These are phyloP conservation scores for Dendrocincla tyrannina DNA, from an alignment of 2,797 vertebrate species.

Conservation along the genomic window DNA sequence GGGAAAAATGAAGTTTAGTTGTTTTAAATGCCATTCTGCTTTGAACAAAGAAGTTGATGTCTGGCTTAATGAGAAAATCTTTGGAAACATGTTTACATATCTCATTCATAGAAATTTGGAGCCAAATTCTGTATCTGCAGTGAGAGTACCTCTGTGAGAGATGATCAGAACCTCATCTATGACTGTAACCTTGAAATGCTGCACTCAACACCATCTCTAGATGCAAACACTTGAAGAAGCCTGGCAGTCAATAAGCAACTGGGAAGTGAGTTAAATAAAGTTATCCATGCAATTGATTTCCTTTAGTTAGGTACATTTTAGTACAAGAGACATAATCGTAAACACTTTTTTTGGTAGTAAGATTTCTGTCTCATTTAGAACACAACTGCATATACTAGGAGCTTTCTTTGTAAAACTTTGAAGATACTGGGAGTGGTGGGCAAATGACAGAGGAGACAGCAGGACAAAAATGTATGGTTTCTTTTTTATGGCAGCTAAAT, in stretches of 20 bases:
- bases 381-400: neutral
- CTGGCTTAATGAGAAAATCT: neutral
- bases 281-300: neutral
- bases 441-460: neutral
- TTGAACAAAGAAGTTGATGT: neutral
- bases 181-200: neutral
- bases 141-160: neutral
- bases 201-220: neutral
- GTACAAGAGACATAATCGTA: neutral
- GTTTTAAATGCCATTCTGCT: neutral
- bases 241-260: neutral
- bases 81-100: neutral
- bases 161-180: neutral
- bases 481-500: neutral
- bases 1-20: neutral
- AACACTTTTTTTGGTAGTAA: neutral
- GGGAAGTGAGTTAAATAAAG: neutral
- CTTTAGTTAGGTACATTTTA: neutral
- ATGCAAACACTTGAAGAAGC: neutral
- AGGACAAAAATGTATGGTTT: neutral
- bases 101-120: neutral
- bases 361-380: neutral
- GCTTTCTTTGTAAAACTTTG: neutral
- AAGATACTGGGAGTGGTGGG: neutral
- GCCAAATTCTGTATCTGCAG: neutral